Base-by-base conservation (phyloP, 2,113 vertebrate genomes). In the Artemisiospiza belli region DNA sequence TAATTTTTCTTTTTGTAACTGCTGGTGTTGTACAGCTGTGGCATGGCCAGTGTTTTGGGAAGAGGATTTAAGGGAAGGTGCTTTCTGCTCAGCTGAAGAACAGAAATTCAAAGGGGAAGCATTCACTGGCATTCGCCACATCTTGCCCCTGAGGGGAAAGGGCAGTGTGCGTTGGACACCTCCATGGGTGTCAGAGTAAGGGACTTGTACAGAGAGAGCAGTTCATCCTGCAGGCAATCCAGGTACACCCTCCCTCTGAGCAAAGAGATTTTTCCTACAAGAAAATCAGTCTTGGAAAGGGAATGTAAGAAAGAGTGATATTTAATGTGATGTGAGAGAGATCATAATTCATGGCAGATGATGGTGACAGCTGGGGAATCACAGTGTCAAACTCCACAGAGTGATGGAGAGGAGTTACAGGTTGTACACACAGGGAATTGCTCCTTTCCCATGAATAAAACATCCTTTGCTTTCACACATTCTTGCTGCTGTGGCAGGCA, bases 101-200 rank as follows among this genome's bases (percentile, higher is more conserved):
- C 24, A 66, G 57, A 61, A 30, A 46, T 24, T 39, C 18, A 11
- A 25, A 41, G 49, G 43, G 27, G 31, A 28, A 1, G n/a, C 55
- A 73, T 57, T 51, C 41, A 39, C 33, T 30, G 61, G 68, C 28
- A 39, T 15, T 24, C 47, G 15, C 4, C 2, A 7, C 28, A 21
- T 28, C 64, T 44, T 31, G 12, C 21, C 58, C 30, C 28, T 5
- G 18, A 18, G 27, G 1, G 75, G 17, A n/a, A 9, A 37, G 52
- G n/a, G 3, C 33, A 28, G 59, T 17, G 43, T 33, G 44, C 11
- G 6, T 1, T 4, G 31, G 41, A 20, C 15, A 9, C 54, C 21
- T 43, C 22, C 3, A 1, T 0, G 4, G 16, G 14, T 35, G 9
- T 39, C 11, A 4, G 28, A 6, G 27, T 7, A 10, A 59, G n/a